Evolutionary conservation across 2,113 vertebrate species (phyloP), one percentile per base, ranked within the genome.

Genomic region (Tetrao urogallus): DNA sequence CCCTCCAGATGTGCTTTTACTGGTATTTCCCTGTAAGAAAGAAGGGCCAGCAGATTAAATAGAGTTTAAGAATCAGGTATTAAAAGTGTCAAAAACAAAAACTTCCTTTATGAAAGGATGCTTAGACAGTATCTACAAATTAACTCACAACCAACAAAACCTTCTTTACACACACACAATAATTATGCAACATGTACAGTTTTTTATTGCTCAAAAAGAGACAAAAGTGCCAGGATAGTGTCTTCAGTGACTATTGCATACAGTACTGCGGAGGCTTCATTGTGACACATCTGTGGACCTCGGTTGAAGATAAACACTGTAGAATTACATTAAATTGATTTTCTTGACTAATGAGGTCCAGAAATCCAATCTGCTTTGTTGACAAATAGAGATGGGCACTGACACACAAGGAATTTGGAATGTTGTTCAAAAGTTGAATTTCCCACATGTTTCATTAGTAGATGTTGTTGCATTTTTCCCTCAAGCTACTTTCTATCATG

Each of bases 241-340:
- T 19, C 30, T 16, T 25, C 9, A 17, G 24, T 82, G 32, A 60
- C 47, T 18, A 4, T 0, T 24, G 16, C 67, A 17, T 34, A 22
- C 28, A 38, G 5, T 45, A 14, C 0, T 2, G 13, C 27, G 5
- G 11, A 82, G 28, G 4, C 13, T 54, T 36, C 38, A 1, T 27
- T 0, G 0, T 30, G 24, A 5, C 4, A 58, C 10, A 45, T 52
- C 21, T 86, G 11, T 50, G 34, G 28, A 78, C 18, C 54, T 22
- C 30, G 52, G 22, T 50, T 76, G 21, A 93, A 91, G 34, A 25
- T 21, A 74, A 58, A 76, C 54, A 76, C 71, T 76, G 45, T 20
- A 63, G 25, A 82, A 17, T 56, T 65, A 43, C 11, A 24, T 70
- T 5, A 90, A 75, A 32, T 0, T 70, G 19, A 47, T 15, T 90